Percentiles rank a stretch among this genome's conserved stretches.
Evolutionary conservation across 2,113 vertebrate genomes (phyloP).

Genomic region (Etheostoma spectabile): DNA sequence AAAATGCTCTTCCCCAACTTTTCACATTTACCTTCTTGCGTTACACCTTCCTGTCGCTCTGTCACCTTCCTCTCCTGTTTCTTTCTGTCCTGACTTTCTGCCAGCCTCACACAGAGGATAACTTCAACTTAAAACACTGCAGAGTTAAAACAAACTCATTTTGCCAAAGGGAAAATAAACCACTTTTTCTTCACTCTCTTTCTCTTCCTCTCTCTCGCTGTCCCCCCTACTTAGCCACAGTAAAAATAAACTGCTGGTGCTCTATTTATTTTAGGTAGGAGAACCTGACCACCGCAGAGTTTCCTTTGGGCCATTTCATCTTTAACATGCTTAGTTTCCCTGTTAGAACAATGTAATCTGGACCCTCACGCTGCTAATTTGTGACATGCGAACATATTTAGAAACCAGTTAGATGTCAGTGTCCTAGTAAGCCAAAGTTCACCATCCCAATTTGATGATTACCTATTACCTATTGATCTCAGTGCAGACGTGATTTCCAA

Average conservation of each 20-base stretch:
- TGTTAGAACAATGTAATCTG: constrained; percentile 51
- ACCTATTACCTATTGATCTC: background rate
- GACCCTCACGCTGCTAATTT: constrained; percentile 45
- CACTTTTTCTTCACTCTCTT: constrained; percentile 26
- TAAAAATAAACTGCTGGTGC: constrained; percentile 74
- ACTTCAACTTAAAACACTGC: constrained; percentile 65
- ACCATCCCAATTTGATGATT: constrained; percentile 1
- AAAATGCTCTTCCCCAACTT: background rate
- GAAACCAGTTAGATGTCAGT: constrained; percentile 27
- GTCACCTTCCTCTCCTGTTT: constrained; percentile 43
- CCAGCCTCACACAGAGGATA: constrained; percentile 56
- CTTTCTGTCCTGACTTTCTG: constrained; percentile 45
- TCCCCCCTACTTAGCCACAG: constrained; percentile 62
- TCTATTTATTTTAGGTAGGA: constrained; percentile 80
- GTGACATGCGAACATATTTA: constrained; percentile 5
- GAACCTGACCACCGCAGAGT: constrained; percentile 73
- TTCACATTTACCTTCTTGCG: constrained; percentile 53
- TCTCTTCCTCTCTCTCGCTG: constrained; percentile 14
- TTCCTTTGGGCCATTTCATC: constrained; percentile 66
- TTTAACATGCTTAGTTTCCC: constrained; percentile 67
- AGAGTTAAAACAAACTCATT: constrained; percentile 77
- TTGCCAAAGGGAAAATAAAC: constrained; percentile 78
- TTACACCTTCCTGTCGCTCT: constrained; percentile 59
- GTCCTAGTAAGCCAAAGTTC: background rate
- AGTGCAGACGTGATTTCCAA: background rate